These are phyloP conservation scores for Pempheris klunzingeri DNA, from an alignment of 2,797 vertebrate species.

Conservation along the genomic window DNA sequence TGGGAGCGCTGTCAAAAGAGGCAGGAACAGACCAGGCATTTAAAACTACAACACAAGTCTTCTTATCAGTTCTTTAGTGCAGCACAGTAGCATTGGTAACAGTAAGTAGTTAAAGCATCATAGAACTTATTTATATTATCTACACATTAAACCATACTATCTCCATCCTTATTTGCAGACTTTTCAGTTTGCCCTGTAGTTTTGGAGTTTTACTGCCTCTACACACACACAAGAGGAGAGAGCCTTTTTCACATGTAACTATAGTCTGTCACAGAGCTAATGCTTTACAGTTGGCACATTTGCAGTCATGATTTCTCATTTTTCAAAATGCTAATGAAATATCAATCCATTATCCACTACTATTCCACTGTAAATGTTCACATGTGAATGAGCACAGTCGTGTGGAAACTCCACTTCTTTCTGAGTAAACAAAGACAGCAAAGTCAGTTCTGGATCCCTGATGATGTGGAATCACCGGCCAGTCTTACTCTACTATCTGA, in stretches of 20 bases:
- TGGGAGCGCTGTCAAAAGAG: no score
- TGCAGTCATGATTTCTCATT: neutral
- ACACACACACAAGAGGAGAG: neutral
- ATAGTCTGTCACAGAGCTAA: no score
- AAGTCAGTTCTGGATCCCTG: neutral
- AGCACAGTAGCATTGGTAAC: no score
- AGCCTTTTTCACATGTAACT: no score
- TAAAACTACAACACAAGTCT: no score
- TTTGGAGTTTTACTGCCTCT: neutral
- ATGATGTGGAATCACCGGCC: neutral
- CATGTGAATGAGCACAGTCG: neutral
- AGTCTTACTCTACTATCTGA: conserved; percentile 10
- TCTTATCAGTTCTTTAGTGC: no score
- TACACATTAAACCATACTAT: no score
- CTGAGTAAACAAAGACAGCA: conserved; percentile 29
- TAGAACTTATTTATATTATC: no score
- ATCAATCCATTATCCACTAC: neutral
- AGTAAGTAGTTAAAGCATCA: no score
- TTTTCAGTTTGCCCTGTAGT: no score
- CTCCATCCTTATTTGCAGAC: no score
- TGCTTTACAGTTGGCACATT: neutral
- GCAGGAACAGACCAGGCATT: no score
- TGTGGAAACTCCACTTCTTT: conserved; percentile 13
- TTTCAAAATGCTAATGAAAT: conserved; percentile 17
- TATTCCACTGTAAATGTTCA: neutral